phyloP scores from a whole-genome alignment of 2,888 invertebrate species.

The Rhingia rostrata region DNA sequence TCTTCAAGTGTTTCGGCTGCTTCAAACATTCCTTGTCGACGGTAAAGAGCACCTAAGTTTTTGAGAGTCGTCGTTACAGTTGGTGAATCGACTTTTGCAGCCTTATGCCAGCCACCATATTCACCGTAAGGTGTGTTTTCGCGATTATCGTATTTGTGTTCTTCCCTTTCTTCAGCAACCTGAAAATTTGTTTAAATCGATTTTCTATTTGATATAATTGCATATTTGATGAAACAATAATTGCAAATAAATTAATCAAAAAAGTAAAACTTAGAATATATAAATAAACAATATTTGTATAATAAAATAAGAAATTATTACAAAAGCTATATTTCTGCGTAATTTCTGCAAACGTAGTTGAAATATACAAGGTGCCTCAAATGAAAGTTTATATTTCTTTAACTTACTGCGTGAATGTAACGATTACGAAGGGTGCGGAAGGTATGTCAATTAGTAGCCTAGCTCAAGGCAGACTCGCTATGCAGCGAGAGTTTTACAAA shows the following conservation, averaged over 20 bases:
- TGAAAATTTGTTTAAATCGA: constrained; percentile 86
- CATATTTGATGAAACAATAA: constrained; percentile 2
- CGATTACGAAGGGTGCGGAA: too few species aligned
- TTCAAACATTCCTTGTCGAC: constrained; percentile 99
- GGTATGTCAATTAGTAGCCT: too few species aligned
- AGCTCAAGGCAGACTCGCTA: too few species aligned
- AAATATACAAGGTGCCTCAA: background rate
- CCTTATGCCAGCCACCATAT: constrained; percentile 98
- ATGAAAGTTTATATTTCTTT: background rate
- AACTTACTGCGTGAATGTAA: too few species aligned
- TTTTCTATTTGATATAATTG: constrained; percentile 22
- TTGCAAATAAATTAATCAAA: background rate
- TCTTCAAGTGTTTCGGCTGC: constrained; percentile 99
- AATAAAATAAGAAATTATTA: background rate
- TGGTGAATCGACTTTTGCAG: constrained; percentile 98
- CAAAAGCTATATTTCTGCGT: background rate
- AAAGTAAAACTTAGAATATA: background rate
- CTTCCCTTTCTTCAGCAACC: constrained; percentile 99
- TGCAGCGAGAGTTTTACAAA: too few species aligned
- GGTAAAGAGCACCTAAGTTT: constrained; percentile 98
- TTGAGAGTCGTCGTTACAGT: constrained; percentile 99
- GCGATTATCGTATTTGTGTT: constrained; percentile 94
- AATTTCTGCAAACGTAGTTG: background rate
- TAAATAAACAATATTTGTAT: background rate
- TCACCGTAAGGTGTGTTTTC: constrained; percentile 94